phyloP scores from a whole-genome alignment of 2,113 vertebrate species.

The Tupaia chinensis region DNA sequence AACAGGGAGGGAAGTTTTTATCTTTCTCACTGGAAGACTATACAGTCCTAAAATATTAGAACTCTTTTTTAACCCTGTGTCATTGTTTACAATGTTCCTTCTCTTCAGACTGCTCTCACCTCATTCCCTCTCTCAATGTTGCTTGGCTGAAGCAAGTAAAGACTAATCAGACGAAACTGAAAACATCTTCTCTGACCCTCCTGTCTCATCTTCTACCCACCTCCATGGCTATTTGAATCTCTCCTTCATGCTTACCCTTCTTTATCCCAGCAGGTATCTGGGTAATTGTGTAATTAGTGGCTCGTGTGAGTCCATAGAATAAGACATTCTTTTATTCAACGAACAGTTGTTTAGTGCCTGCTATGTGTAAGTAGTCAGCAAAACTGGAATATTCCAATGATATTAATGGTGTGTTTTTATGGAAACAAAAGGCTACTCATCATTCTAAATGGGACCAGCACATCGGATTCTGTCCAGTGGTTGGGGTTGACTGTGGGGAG shows the following conservation, averaged over 20 bases:
- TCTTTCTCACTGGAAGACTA: background rate
- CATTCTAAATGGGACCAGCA: background rate
- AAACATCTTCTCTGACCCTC: background rate
- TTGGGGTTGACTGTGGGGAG: background rate
- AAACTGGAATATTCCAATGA: background rate
- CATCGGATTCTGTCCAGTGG: background rate
- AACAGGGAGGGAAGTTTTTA: background rate
- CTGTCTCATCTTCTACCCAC: background rate
- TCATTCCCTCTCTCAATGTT: background rate
- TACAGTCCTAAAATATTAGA: background rate
- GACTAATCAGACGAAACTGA: background rate
- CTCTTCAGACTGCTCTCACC: background rate
- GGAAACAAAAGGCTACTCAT: background rate
- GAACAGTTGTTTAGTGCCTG: background rate
- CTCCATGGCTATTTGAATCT: background rate
- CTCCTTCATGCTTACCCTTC: background rate
- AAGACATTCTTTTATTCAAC: background rate
- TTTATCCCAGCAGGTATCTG: background rate
- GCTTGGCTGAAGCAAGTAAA: background rate
- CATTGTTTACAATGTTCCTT: background rate
- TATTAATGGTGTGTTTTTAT: constrained; percentile 9
- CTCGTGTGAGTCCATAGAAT: background rate
- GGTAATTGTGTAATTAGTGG: background rate
- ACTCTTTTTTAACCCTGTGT: background rate
- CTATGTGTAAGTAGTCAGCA: background rate